These are phyloP conservation scores for Cossypha heuglini DNA, from an alignment of 2,797 vertebrate species.

Conservation along the genomic window DNA sequence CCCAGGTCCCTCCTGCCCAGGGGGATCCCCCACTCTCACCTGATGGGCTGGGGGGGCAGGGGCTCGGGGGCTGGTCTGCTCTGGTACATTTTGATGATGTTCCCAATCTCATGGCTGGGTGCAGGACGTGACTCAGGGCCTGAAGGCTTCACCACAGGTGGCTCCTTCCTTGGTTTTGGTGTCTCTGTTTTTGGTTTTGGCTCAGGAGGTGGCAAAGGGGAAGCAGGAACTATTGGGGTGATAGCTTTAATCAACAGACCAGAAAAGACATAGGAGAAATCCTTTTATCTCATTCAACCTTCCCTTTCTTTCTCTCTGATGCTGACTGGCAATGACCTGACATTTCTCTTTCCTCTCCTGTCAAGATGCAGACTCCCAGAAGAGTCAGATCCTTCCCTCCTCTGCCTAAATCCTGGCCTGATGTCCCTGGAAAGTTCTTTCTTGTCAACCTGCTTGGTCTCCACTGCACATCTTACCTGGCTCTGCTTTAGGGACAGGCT, in stretches of 20 bases:
- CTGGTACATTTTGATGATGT: slow-evolving; percentile 91
- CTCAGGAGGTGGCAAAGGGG: neutral
- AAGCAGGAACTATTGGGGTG: neutral
- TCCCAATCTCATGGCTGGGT: slow-evolving; percentile 86
- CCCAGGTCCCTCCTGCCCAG: neutral
- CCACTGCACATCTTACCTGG: neutral
- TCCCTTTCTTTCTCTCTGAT: neutral
- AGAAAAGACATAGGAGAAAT: neutral
- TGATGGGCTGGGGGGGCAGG: slow-evolving; percentile 75
- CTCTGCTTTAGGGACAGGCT: neutral
- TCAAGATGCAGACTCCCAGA: neutral
- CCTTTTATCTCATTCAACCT: neutral
- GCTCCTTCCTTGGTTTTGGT: neutral
- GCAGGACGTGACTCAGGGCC: neutral
- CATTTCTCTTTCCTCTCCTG: neutral
- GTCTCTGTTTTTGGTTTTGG: neutral
- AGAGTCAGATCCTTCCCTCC: neutral
- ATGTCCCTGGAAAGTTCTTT: neutral
- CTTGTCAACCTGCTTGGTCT: neutral
- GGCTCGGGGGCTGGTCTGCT: slow-evolving; percentile 79
- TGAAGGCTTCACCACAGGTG: neutral
- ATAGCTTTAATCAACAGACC: neutral
- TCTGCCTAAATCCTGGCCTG: neutral
- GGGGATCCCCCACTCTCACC: slow-evolving; percentile 70
- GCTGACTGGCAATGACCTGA: neutral